Conservation (phyloP, 2,113 vertebrate genomes). For the Heterotilapia buettikoferi region DNA sequence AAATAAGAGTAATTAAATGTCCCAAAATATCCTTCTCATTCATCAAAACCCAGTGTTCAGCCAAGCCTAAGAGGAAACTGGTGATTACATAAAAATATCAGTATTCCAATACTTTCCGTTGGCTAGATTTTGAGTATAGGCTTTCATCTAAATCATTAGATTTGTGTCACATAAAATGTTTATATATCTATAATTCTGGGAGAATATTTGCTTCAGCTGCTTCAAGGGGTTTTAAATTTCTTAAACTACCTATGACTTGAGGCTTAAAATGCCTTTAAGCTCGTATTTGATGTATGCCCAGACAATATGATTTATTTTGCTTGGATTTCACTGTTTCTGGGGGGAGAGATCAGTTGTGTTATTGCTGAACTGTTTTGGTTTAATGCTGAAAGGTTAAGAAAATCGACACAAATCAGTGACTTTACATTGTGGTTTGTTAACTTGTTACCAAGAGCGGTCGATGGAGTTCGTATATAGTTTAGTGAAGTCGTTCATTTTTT, state of each 20-base stretch:
- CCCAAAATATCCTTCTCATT: not conserved
- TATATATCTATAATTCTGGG: not conserved
- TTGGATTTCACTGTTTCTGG: not conserved
- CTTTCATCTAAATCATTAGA: not conserved
- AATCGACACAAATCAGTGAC: not conserved
- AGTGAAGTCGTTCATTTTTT: not conserved
- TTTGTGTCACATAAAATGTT: slow-evolving; percentile 21
- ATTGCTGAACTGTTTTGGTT: not conserved
- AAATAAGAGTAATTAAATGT: not conserved
- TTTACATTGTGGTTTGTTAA: not conserved
- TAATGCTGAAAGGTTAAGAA: not conserved
- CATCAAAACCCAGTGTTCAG: not conserved
- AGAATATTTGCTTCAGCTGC: slow-evolving; percentile 2
- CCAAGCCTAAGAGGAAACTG: not conserved
- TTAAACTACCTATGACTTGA: not conserved
- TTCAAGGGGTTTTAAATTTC: slow-evolving; percentile 8
- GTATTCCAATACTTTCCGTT: not conserved
- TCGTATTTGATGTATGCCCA: not conserved
- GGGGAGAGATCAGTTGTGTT: not conserved
- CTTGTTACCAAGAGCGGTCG: not conserved
- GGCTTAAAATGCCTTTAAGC: not conserved
- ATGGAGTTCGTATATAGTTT: not conserved
- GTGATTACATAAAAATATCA: not conserved
- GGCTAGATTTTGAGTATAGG: not conserved
- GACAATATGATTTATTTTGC: not conserved